Percentiles rank a stretch among this genome's conserved stretches.
phyloP scores from a whole-genome alignment of 2,797 vertebrate species.

The Atherinosoma microstoma region DNA sequence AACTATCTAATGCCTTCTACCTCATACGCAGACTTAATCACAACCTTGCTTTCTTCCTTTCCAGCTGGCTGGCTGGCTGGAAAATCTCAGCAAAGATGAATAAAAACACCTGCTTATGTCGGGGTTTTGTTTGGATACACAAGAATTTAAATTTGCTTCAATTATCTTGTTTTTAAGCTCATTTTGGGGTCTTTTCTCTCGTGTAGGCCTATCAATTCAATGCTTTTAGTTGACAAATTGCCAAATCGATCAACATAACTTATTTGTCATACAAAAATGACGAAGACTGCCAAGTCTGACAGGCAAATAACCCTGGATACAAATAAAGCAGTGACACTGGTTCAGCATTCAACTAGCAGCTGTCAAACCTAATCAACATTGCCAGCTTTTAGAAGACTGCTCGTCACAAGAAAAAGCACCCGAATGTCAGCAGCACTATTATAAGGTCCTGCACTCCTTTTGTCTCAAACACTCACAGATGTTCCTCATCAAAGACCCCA shows the following conservation, averaged over 20 bases:
- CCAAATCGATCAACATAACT: neutral
- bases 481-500: conserved; percentile 67
- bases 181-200: neutral
- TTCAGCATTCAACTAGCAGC: conserved; percentile 15
- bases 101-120: conserved; percentile 16
- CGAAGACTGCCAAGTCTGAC: neutral
- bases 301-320: conserved; percentile 8
- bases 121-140: conserved; percentile 9
- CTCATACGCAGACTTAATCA: conserved; percentile 65
- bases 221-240: conserved; percentile 2
- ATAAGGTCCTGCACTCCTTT: conserved; percentile 59
- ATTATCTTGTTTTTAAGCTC: neutral
- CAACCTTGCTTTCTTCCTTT: conserved; percentile 61
- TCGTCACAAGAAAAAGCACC: conserved; percentile 36
- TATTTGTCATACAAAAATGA: neutral
- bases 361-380: conserved; percentile 30
- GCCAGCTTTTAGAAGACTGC: conserved; percentile 23
- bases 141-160: conserved; percentile 19
- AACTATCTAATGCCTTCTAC: conserved; percentile 61
- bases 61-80: conserved; percentile 61
- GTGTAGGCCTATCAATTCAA: neutral
- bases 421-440: conserved; percentile 46
- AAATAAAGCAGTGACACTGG: neutral
- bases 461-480: conserved; percentile 78
- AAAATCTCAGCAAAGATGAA: conserved; percentile 32